A percentile compares a stretch with the other conserved stretches of the same genome.
These are phyloP conservation scores for Copsychus sechellarum DNA, from an alignment of 2,113 vertebrate genomes.

Conservation along the genomic window DNA sequence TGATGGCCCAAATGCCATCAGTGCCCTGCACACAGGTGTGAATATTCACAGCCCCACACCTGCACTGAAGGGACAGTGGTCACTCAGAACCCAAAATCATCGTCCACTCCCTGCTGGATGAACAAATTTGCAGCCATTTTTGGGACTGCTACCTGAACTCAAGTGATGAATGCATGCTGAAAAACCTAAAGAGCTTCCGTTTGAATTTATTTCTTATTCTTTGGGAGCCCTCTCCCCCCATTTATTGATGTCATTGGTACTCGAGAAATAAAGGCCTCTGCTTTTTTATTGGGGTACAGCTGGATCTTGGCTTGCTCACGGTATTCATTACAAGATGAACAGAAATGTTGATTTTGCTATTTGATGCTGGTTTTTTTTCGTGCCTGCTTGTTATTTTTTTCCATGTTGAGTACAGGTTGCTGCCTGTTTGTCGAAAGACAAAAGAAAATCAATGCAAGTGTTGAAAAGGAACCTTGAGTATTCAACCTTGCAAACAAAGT, in stretches of 20 bases:
- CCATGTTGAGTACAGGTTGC: neutral
- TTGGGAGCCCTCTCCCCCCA: neutral
- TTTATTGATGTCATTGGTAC: neutral
- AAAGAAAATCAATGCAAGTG: conserved; percentile 47
- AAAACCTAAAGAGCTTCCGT: neutral
- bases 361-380: neutral
- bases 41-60: too few species aligned
- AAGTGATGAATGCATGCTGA: neutral
- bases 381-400: neutral
- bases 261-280: neutral
- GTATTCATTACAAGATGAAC: neutral
- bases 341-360: conserved; percentile 16
- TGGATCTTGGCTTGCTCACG: neutral
- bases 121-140: neutral
- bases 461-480: conserved; percentile 1
- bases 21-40: neutral
- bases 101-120: neutral
- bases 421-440: conserved; percentile 14
- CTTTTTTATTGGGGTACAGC: neutral
- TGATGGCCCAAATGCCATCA: accelerated
- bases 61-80: neutral
- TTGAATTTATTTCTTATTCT: neutral
- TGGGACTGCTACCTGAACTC: neutral
- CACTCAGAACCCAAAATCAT: neutral
- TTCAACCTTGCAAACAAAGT: conserved; percentile 33